Base-by-base conservation (phyloP, 2,797 vertebrate species). In the Limosa lapponica region DNA sequence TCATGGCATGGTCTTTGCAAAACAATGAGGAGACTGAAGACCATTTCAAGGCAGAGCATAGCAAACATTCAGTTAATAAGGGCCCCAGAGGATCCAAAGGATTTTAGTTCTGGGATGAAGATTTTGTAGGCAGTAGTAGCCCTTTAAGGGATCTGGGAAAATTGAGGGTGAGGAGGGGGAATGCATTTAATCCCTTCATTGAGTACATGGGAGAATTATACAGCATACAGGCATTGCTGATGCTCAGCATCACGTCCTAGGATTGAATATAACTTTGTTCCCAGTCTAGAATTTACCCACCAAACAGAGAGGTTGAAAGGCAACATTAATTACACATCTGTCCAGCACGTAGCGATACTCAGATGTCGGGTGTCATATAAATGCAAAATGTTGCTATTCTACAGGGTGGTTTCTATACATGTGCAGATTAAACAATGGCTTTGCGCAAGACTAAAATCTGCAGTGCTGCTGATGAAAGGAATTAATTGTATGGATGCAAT, bases 251-350 rank as follows among this genome's bases (percentile, higher is more conserved):
- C 89, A 74, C 66, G 6, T 87, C 2, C 75, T 74, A 85, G 20
- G 59, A 58, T 69, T 75, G 74, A 83, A 86, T 77, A 83, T 77
- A 88, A 95, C 83, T 95, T 96, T 1, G 8, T 48, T 94, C 34
- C 37, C 57, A 87, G 69, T 52, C 74, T 93, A 95, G 95, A 95
- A 96, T 96, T 96, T 96, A 94, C 90, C 84, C 54, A 89, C 90
- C 90, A 93, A 95, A 92, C 64, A 93, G 84, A 95, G 66, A 87
- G 49, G 78, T 71, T 86, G 93, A 96, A 90, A 93, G 90, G 51
- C 73, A 91, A 77, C 61, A 48, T 93, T 97, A 96, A 97, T 96
- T 96, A 95, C 89, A 95, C 89, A 81, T 91, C 85, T 89, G 70
- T 89, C 92, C 85, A 87, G 73, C 88, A 96, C 52, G 18, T 89